These are phyloP conservation scores for Lepus americanus DNA, from an alignment of 2,113 vertebrate species.

Conservation along the genomic window DNA sequence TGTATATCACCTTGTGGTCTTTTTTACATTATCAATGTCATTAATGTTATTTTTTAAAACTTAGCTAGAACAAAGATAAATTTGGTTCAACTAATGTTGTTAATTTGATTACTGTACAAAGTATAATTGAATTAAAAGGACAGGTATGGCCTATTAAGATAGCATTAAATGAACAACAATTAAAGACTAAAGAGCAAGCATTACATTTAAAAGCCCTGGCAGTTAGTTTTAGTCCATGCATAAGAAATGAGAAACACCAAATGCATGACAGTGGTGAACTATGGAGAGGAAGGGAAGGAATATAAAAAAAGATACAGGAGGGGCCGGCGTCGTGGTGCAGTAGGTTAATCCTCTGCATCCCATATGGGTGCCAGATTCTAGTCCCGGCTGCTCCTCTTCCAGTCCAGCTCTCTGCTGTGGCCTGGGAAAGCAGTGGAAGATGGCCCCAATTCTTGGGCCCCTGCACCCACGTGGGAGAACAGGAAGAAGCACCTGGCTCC, in stretches of 20 bases:
- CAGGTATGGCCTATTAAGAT: background rate
- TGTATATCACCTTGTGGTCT: background rate
- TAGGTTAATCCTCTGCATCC: too few species aligned
- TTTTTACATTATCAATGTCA: constrained; percentile 5
- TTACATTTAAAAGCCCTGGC: constrained; percentile 29
- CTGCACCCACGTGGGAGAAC: too few species aligned
- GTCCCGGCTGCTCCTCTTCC: too few species aligned
- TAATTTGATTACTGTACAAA: background rate
- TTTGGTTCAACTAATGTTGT: background rate
- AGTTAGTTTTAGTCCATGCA: background rate
- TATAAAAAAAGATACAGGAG: background rate
- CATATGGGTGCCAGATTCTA: too few species aligned
- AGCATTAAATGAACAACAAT: constrained; percentile 14
- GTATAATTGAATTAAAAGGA: background rate
- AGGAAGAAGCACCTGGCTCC: too few species aligned
- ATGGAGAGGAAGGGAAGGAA: background rate
- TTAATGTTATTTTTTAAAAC: constrained; percentile 37
- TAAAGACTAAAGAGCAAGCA: background rate
- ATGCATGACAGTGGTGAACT: background rate
- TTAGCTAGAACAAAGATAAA: constrained; percentile 18
- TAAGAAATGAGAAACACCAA: background rate
- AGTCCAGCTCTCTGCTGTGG: too few species aligned
- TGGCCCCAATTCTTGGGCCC: too few species aligned
- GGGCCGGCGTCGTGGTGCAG: background rate
- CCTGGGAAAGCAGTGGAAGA: too few species aligned